phyloP scores from a whole-genome alignment of 2,888 invertebrate genomes.

The Hirtodrosophila confusa region DNA sequence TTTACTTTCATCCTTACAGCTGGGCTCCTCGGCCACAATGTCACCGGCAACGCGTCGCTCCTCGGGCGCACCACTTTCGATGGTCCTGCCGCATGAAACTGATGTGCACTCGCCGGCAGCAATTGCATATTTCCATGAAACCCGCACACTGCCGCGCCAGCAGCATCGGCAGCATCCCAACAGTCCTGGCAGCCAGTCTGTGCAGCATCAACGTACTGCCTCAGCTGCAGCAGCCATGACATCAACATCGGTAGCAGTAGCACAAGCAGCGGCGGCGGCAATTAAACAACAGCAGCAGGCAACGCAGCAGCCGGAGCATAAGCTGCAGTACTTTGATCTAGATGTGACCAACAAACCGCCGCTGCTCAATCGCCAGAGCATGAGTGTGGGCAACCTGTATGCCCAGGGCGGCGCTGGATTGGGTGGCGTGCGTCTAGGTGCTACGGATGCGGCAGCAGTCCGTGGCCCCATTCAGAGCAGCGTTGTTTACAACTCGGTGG shows the following conservation, averaged over 20 bases:
- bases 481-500: slow-evolving; percentile 95
- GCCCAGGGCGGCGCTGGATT: slow-evolving; percentile 59
- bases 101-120: slow-evolving; percentile 61
- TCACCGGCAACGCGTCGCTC: slow-evolving; percentile 76
- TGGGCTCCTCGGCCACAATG: slow-evolving; percentile 69
- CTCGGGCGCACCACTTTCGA: slow-evolving; percentile 78
- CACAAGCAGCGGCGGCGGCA: slow-evolving; percentile 28
- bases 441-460: slow-evolving; percentile 82
- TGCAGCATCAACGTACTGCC: slow-evolving; percentile 79
- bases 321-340: slow-evolving; percentile 93
- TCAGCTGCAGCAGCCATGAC: slow-evolving; percentile 75
- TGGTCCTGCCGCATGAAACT: slow-evolving; percentile 79
- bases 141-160: slow-evolving; percentile 82
- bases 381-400: slow-evolving; percentile 78
- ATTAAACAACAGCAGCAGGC: slow-evolving; percentile 35
- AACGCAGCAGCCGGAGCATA: slow-evolving; percentile 75
- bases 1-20: slow-evolving; percentile 20
- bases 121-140: slow-evolving; percentile 69
- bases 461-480: slow-evolving; percentile 84
- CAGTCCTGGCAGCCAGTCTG: slow-evolving; percentile 66
- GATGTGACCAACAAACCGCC: slow-evolving; percentile 87
- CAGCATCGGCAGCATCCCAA: slow-evolving; percentile 64
- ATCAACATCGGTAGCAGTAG: slow-evolving; percentile 33
- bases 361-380: slow-evolving; percentile 78
- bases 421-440: slow-evolving; percentile 56